phyloP scores from a whole-genome alignment of 2,113 vertebrate species.

The Eubucco bourcierii region DNA sequence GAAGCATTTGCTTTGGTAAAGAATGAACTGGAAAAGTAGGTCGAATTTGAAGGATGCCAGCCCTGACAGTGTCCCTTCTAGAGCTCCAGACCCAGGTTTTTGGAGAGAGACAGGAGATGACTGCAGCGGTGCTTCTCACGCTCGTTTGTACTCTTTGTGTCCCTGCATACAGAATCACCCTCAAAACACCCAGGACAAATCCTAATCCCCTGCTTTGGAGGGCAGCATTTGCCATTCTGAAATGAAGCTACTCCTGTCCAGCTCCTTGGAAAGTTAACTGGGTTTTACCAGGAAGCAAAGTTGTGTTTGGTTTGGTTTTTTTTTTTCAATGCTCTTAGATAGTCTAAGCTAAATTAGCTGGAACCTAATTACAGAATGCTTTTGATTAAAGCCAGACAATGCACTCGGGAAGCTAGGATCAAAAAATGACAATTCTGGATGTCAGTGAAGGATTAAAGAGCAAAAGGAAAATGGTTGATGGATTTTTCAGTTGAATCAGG shows the following conservation, averaged over 20 bases:
- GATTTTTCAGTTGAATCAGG: slow-evolving; percentile 15
- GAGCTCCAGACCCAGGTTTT: slow-evolving; percentile 37
- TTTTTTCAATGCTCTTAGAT: slow-evolving; percentile 27
- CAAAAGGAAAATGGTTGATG: slow-evolving; percentile 21
- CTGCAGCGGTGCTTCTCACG: neutral
- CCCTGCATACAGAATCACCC: neutral
- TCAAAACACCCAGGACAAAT: neutral
- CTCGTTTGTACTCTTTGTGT: neutral
- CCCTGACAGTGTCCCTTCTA: slow-evolving; percentile 47
- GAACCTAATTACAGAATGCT: slow-evolving; percentile 56
- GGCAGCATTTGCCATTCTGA: neutral
- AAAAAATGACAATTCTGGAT: slow-evolving; percentile 26
- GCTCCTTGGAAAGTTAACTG: neutral
- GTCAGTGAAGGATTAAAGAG: slow-evolving; percentile 21
- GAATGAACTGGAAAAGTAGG: slow-evolving; percentile 55
- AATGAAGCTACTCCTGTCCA: neutral
- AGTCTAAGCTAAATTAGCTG: slow-evolving; percentile 46
- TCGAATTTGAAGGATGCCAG: slow-evolving; percentile 50
- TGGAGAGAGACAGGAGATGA: slow-evolving; percentile 17
- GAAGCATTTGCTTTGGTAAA: slow-evolving; percentile 36
- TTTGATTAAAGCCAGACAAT: slow-evolving; percentile 60
- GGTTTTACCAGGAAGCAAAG: neutral
- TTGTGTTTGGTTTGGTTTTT: slow-evolving; percentile 27
- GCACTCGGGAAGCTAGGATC: slow-evolving; percentile 7
- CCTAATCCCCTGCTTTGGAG: neutral